phyloP scores from a whole-genome alignment of 2,113 vertebrate species.

The Marmota monax region DNA sequence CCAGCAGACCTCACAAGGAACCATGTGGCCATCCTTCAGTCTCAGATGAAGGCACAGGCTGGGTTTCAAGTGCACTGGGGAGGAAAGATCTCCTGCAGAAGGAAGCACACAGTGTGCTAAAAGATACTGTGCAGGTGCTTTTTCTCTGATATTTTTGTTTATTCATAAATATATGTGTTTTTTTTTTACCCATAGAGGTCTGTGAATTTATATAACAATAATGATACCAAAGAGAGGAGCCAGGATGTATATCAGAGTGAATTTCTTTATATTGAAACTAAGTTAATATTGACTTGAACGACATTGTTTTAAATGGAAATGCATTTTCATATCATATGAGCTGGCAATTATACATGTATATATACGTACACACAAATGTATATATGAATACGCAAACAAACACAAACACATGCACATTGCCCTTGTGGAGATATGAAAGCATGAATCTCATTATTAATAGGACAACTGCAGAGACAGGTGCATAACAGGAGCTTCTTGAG shows the following conservation, averaged over 20 bases:
- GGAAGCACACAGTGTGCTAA: too few species aligned
- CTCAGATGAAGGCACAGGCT: not conserved
- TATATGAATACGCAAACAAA: too few species aligned
- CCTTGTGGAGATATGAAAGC: not conserved
- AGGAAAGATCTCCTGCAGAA: too few species aligned
- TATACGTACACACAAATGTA: not conserved
- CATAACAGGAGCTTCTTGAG: not conserved
- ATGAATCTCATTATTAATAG: too few species aligned
- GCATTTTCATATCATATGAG: not conserved
- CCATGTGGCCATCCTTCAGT: too few species aligned
- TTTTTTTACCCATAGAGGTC: not conserved
- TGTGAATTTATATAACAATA: not conserved
- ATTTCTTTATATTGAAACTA: not conserved
- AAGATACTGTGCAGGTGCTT: too few species aligned
- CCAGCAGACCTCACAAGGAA: not conserved
- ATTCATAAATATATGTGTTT: not conserved
- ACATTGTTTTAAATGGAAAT: not conserved
- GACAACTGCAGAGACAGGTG: not conserved
- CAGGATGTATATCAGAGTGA: not conserved
- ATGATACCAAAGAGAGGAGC: not conserved
- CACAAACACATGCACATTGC: not conserved
- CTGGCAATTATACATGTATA: too few species aligned
- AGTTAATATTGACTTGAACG: not conserved
- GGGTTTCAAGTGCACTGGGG: too few species aligned
- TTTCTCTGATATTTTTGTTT: not conserved